Conservation (phyloP, 1,140 invertebrate species). For the Acromyrmex echinatior region DNA sequence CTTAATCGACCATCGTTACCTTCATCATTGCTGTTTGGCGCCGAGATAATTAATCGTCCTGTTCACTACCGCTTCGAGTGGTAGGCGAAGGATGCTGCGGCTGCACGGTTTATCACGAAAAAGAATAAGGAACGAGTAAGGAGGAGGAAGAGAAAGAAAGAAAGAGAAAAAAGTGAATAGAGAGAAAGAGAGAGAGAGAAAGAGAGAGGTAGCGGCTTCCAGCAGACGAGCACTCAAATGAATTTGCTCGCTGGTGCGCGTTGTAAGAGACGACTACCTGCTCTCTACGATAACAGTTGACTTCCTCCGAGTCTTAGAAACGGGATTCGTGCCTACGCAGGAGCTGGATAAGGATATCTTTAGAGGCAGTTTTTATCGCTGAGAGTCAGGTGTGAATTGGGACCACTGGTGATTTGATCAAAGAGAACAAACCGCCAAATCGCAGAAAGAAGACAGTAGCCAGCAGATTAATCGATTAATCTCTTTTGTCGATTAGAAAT, state of each 20-base stretch:
- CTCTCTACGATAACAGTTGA: slow-evolving; percentile 72
- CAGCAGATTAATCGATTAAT: slow-evolving; percentile 23
- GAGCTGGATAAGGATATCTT: slow-evolving; percentile 79
- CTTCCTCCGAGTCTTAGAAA: slow-evolving; percentile 34
- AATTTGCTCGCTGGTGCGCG: slow-evolving; percentile 70
- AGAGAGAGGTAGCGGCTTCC: slow-evolving; percentile 16
- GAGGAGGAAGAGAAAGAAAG: neutral
- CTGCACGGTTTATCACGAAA: slow-evolving; percentile 49
- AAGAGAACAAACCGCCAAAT: slow-evolving; percentile 57
- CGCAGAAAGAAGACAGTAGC: slow-evolving; percentile 27
- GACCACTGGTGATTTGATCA: slow-evolving; percentile 71
- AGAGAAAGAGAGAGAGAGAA: too few species aligned
- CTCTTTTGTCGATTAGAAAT: slow-evolving; percentile 6
- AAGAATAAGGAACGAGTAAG: slow-evolving; percentile 16
- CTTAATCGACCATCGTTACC: slow-evolving; percentile 61
- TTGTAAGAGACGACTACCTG: slow-evolving; percentile 72
- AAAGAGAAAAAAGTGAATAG: neutral
- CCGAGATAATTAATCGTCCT: slow-evolving; percentile 66
- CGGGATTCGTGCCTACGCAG: slow-evolving; percentile 36
- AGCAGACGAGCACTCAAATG: slow-evolving; percentile 62
- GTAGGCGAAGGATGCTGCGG: slow-evolving; percentile 30
- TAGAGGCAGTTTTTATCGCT: slow-evolving; percentile 78
- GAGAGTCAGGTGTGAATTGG: slow-evolving; percentile 81
- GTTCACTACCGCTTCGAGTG: slow-evolving; percentile 50
- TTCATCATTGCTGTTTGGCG: slow-evolving; percentile 61